Conservation (phyloP, 2,113 vertebrate species). For the Melanotaenia duboulayi region DNA sequence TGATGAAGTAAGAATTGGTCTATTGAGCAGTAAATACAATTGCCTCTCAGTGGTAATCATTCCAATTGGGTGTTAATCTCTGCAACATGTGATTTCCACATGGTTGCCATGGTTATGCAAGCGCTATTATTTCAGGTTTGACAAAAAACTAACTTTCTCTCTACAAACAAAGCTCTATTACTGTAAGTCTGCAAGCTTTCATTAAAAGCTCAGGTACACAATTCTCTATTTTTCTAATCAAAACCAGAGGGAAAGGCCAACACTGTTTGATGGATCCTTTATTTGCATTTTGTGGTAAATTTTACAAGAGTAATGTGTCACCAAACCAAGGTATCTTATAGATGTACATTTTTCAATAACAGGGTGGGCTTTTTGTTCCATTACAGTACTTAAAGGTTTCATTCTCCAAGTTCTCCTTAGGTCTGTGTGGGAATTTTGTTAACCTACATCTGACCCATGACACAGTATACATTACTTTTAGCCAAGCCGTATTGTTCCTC, state of each 20-base stretch:
- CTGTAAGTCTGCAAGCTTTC: constrained; percentile 23
- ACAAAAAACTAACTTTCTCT: constrained; percentile 30
- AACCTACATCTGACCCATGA: constrained; percentile 69
- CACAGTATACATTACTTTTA: constrained; percentile 73
- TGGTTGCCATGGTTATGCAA: constrained; percentile 44
- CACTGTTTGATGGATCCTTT: constrained; percentile 51
- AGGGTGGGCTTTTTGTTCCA: constrained; percentile 38
- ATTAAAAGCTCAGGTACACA: constrained; percentile 27
- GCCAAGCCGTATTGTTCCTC: constrained; percentile 47
- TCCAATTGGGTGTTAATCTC: constrained; percentile 72
- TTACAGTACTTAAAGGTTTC: constrained; percentile 59
- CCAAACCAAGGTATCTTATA: constrained; percentile 53
- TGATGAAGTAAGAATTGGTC: constrained; percentile 59
- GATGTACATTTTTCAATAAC: constrained; percentile 42
- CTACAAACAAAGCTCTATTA: constrained; percentile 22
- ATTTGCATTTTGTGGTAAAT: constrained; percentile 59
- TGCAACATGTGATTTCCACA: constrained; percentile 75
- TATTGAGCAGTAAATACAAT: constrained; percentile 74
- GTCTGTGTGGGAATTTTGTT: constrained; percentile 54
- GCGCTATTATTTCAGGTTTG: constrained; percentile 36
- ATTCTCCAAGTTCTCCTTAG: constrained; percentile 42
- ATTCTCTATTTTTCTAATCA: constrained; percentile 55
- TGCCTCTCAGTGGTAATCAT: constrained; percentile 62
- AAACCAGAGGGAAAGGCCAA: constrained; percentile 44
- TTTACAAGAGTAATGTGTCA: constrained; percentile 58